Evolutionary conservation across 2,113 vertebrate genomes (phyloP).

Genomic region (Sylvietta virens): DNA sequence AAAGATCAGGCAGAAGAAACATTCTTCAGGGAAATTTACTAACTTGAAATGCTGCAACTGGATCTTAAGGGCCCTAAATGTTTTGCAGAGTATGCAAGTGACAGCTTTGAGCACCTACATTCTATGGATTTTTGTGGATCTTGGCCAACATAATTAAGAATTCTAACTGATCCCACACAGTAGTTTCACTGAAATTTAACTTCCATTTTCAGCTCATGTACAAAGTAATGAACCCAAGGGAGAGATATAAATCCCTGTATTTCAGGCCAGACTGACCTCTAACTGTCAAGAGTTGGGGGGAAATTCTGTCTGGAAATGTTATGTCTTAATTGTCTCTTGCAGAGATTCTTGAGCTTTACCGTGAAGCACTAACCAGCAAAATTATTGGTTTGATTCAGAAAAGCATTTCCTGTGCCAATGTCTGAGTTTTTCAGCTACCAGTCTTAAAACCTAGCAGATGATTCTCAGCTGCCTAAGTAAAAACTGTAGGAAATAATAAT

Average conservation of each 20-base stretch:
- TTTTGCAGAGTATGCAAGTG: not conserved
- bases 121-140: not conserved
- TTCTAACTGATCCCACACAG: not conserved
- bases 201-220: not conserved
- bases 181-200: not conserved
- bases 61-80: not conserved
- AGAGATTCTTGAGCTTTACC: not conserved
- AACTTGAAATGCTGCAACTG: not conserved
- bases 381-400: not conserved
- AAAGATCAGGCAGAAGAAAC: not conserved
- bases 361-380: not conserved
- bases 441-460: not conserved
- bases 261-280: not conserved
- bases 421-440: not conserved
- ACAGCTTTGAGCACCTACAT: not conserved
- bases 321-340: not conserved
- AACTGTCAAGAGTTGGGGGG: not conserved
- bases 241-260: not conserved
- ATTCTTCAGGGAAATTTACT: not conserved
- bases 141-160: not conserved
- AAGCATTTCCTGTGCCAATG: not conserved
- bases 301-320: not conserved
- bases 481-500: not conserved
- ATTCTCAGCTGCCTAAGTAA: not conserved
- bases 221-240: not conserved